Base-by-base conservation (phyloP, 1,140 invertebrate genomes). In the Venustaconcha ellipsiformis region DNA sequence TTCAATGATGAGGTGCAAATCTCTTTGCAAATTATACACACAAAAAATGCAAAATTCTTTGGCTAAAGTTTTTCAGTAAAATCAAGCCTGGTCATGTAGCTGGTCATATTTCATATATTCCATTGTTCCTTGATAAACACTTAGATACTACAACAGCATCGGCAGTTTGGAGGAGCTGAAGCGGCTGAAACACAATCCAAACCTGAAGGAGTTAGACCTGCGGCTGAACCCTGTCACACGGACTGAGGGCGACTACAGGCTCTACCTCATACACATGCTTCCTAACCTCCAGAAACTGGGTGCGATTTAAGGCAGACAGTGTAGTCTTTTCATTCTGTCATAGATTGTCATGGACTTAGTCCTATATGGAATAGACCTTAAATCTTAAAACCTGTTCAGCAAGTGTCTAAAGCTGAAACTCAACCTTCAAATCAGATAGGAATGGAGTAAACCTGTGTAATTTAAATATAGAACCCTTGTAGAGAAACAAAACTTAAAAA, bases 91-190 rank as follows among this genome's bases (percentile, higher is more conserved):
- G 11, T 48, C 37, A 48, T 48, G 8, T 48, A 48, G 37, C 37
- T 48, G 37, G 37, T 48, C n/a, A 48, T 48, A 8, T 48, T 2
- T 48, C 4, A 48, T 48, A 58, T 68, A 14, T 30, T 26, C 26
- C 12, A 60, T 13, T 66, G 14, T 60, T 70, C 67, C 71, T 79
- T 81, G 69, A 75, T 59, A 63, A 57, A 68, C 18, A 23, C 14
- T n/a, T 20, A 90, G 87, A 59, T 90, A 90, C 78, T 90, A 90
- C 77, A 90, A 90, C 78, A 88, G 87, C 74, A 85, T 90, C 59
- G 78, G 77, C 30, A 86, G 76, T 65, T 73, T 90, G 65, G 86
- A 89, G 23, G 89, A 90, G 66, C 72, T 90, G 66, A 82, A 86
- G 72, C 73, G 82, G 64, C 74, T 90, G 2, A 81, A 85, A 70